Base-by-base conservation (phyloP, 2,797 vertebrate species). In the Pampus argenteus region DNA sequence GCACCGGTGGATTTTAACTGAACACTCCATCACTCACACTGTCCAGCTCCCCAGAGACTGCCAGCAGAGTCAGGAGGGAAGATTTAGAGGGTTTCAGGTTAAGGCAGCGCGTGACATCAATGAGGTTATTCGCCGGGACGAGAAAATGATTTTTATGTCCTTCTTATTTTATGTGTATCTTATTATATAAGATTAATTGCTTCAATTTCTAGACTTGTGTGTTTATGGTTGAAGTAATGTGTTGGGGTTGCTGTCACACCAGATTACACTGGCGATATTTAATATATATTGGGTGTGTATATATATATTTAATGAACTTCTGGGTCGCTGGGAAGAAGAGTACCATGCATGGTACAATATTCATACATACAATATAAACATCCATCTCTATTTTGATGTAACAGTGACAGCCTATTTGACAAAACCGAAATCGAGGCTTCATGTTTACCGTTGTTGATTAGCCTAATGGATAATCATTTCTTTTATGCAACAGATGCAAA, bases 1-100 rank as follows among this genome's bases (percentile, higher is more conserved):
- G 78, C 81, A 78, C 66, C 58, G 50, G 74, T 87, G 86, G 79
- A 79, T 80, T 83, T 82, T 79, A 77, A 81, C 56, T 64, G 64
- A 81, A 73, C 71, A 72, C 78, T 75, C 65, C 74, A 82, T 85
- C 86, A 82, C 68, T 87, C 67, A 76, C 49, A 11, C 10, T 44
- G 56, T 71, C 65, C 47, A 3, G 25, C 62, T 76, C 74, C 67
- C 70, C 25, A 2, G 61, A 65, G 81, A 62, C 66, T 22, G 65
- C 63, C 66, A 48, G 69, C 52, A 26, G 54, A 51, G 42, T 82
- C 76, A 69, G 57, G 45, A 74, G 44, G 18, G 50, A 44, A 40
- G 45, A 73, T 78, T 81, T 59, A 67, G 26, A 67, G 58, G 66
- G 40, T 69, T 57, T 68, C 22, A 58, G 47, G 79, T 81, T 76